A percentile compares a stretch with the other conserved stretches of the same genome.
These are phyloP conservation scores for Tetheella fluctuosa DNA, from an alignment of 2,888 invertebrate species.

Conservation along the genomic window DNA sequence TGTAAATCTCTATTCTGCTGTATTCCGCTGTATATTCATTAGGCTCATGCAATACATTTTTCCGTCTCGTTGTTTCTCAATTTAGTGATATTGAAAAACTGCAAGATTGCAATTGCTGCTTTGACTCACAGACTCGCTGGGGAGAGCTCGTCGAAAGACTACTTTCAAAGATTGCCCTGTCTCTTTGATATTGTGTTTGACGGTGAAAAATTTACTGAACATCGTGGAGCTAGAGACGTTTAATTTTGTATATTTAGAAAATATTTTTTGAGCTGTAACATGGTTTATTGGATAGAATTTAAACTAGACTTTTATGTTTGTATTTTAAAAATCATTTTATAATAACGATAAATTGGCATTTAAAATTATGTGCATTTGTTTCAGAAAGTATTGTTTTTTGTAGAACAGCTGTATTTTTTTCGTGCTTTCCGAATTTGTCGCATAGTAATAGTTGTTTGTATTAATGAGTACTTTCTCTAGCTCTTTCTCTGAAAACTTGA, in stretches of 20 bases:
- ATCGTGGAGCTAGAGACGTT: conserved; percentile 11
- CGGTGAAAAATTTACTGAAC: conserved; percentile 49
- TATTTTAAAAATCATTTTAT: neutral
- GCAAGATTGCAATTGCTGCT: conserved; percentile 51
- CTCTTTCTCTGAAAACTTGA: too few relatives aligned
- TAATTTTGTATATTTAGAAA: conserved; percentile 14
- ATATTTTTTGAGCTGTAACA: conserved; percentile 7
- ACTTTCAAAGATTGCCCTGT: conserved; percentile 56
- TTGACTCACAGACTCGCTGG: conserved; percentile 44
- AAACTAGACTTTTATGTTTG: neutral
- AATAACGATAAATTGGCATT: too few relatives aligned
- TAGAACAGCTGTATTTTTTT: too few relatives aligned
- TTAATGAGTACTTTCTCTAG: too few relatives aligned
- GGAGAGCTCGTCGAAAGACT: conserved; percentile 44
- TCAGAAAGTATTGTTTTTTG: too few relatives aligned
- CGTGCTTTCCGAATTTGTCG: too few relatives aligned
- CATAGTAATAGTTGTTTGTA: too few relatives aligned
- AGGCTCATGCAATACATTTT: neutral
- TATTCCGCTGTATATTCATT: neutral
- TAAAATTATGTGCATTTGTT: too few relatives aligned
- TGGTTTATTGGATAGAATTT: neutral
- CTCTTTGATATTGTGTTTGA: conserved; percentile 50
- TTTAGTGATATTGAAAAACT: conserved; percentile 57
- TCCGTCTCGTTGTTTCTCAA: conserved; percentile 25
- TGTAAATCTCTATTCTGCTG: too few relatives aligned